These are phyloP conservation scores for Cistogaster globosa DNA, from an alignment of 2,888 invertebrate species.

Conservation along the genomic window DNA sequence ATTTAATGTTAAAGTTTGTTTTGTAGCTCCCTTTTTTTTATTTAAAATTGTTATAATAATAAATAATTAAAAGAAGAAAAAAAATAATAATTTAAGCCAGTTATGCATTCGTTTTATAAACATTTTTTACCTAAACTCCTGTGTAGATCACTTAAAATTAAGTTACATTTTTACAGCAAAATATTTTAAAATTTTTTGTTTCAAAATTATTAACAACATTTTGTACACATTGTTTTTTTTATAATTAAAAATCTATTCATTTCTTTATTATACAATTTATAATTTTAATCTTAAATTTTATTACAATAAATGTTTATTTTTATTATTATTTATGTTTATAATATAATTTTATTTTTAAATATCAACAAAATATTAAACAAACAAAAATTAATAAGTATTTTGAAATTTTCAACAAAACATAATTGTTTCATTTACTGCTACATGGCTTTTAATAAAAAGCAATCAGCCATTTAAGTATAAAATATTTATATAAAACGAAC, in stretches of 20 bases:
- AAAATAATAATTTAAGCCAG: conserved; percentile 50
- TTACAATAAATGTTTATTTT: conserved; percentile 65
- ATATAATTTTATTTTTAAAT: conserved; percentile 55
- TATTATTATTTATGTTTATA: conserved; percentile 64
- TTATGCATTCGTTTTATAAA: conserved; percentile 55
- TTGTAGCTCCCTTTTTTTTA: conserved; percentile 33
- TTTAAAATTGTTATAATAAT: conserved; percentile 65
- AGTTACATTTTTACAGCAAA: conserved; percentile 39
- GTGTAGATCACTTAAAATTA: conserved; percentile 59
- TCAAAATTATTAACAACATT: conserved; percentile 49
- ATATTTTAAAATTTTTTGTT: conserved; percentile 34
- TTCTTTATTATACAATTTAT: conserved; percentile 45
- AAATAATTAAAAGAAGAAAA: conserved; percentile 37
- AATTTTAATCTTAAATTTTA: conserved; percentile 48
- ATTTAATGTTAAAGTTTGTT: conserved; percentile 49
- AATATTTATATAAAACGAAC: no score
- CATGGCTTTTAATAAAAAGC: no score
- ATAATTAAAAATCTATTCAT: conserved; percentile 26
- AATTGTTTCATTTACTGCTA: neutral
- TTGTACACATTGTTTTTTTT: conserved; percentile 66
- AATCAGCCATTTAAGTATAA: no score
- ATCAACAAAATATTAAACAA: conserved; percentile 23
- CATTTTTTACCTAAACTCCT: conserved; percentile 53
- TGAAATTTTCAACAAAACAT: neutral
- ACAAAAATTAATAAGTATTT: neutral